Base-by-base conservation (phyloP, 2,113 vertebrate genomes). In the Chaenocephalus aceratus region DNA sequence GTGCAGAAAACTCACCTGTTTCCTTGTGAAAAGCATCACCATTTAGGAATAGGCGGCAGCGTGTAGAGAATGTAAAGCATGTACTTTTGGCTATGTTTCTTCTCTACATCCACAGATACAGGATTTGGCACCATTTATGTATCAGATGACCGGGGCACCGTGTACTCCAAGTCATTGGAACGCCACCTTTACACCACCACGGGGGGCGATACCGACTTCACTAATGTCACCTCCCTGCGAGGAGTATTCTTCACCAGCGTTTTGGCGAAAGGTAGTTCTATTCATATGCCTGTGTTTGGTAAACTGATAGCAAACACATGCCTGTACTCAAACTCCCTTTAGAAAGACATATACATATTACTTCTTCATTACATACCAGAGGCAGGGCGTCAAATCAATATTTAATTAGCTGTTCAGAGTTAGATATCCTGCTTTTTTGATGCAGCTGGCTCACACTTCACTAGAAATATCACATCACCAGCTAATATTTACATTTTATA, bases 141-240 rank as follows among this genome's bases (percentile, higher is more conserved):
- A 14, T 99, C 97, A 0, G 97, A 98, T 0, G 96, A 98, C 79
- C 95, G 96, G 2, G 97, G 97, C 57, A 94, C 96, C n/a, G 91
- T 99, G 14, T 99, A 97, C 85, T 99, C 97, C 34, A 97, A 98
- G 85, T 98, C 97, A 57, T 79, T 99, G 90, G 97, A 97, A 88
- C 93, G 95, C 8, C 97, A 99, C 83, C 96, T 98, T 59, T 99
- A 98, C 46, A 97, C 96, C 18, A 95, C 95, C 64, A 96, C 96
- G 0, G 96, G 97, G 0, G 96, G 96, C 0, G 97, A 98, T 57
- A 98, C 97, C 0, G 97, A 98, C 88, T 98, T 99, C 88, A 98
- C 97, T 70, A 98, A 98, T 0, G 93, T 97, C 89, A 99, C 97
- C 16, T 99, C 97, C 4, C 94, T 99, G 75, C 93, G 97, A 0